phyloP scores from a whole-genome alignment of 2,888 invertebrate genomes.

The Rapana venosa region DNA sequence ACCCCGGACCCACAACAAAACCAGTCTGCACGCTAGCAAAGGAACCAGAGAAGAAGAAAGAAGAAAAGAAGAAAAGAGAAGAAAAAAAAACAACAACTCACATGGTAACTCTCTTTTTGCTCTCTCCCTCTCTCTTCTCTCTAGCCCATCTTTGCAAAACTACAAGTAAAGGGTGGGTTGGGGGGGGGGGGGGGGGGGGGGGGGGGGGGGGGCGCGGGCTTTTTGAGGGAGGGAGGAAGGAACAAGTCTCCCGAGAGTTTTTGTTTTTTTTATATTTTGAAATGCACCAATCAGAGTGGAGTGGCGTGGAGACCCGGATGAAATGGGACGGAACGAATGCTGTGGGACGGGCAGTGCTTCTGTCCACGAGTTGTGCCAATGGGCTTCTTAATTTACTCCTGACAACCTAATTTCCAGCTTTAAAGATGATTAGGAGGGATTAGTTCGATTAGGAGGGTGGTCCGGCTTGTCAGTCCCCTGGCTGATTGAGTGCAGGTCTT shows the following conservation, averaged over 20 bases:
- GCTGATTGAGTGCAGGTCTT: neutral
- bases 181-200: neutral
- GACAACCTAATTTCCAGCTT: slow-evolving; percentile 49
- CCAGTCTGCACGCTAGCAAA: neutral
- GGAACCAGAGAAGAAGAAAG: neutral
- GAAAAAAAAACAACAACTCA: neutral
- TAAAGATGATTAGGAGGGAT: slow-evolving; percentile 46
- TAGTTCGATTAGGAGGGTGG: slow-evolving; percentile 45
- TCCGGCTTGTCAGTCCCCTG: slow-evolving; percentile 17
- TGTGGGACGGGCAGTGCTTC: slow-evolving; percentile 16
- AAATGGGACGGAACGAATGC: slow-evolving; percentile 41
- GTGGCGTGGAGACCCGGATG: slow-evolving; percentile 15
- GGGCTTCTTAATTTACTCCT: slow-evolving; percentile 45
- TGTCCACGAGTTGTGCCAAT: slow-evolving; percentile 33
- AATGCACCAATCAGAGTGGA: slow-evolving; percentile 36
- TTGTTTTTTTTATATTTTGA: neutral
- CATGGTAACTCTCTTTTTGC: neutral
- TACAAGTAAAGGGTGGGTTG: neutral
- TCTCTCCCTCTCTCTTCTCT: neutral
- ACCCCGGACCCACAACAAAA: neutral
- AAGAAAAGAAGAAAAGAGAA: neutral
- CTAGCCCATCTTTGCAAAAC: neutral
- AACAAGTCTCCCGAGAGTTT: neutral
- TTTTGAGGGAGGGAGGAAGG: neutral
- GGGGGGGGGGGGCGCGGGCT: neutral